Base-by-base conservation (phyloP, 2,797 vertebrate genomes). In the Myioborus miniatus region DNA sequence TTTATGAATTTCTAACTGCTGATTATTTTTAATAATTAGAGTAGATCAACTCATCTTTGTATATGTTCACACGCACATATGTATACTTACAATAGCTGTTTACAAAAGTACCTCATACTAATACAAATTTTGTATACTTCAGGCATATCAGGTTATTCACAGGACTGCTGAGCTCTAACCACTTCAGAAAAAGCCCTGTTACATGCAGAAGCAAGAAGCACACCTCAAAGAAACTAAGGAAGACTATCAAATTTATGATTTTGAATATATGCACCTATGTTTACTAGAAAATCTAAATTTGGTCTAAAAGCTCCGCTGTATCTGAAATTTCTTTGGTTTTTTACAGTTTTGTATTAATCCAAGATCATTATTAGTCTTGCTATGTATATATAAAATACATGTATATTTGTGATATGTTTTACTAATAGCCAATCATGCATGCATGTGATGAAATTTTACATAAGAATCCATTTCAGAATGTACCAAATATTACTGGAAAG, bases 281-380 rank as follows among this genome's bases (percentile, higher is more conserved):
- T 91, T 9, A 44, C 6, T 9, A 83, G 30, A 85, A 85, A 56
- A 67, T 32, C 9, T 83, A 56, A 63, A 53, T 74, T 87, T 5
- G 1, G 3, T 41, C 12, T 79, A 41, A 85, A 87, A 83, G 8
- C 3, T 43, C 9, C 30, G 7, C 8, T 83, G 2, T 6, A n/a
- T 55, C 10, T 2, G 1, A 65, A 75, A 32, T 5, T 3, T 2
- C 2, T 81, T 8, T 1, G 0, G 0, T 60, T 87, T 82, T 85
- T 77, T 76, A 50, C 4, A 15, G 5, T 44, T 89, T 71, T 37
- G 24, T 47, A 56, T 72, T 19, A 47, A 41, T 71, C 44, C 3
- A 15, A 83, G 7, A 18, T 64, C 44, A 81, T 88, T 81, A 65
- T 4, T 19, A 49, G 23, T 20, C 26, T 52, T 78, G 13, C 4